Evolutionary conservation across 2,888 invertebrate species (phyloP).

Genomic region (Heliconius ismenius): DNA sequence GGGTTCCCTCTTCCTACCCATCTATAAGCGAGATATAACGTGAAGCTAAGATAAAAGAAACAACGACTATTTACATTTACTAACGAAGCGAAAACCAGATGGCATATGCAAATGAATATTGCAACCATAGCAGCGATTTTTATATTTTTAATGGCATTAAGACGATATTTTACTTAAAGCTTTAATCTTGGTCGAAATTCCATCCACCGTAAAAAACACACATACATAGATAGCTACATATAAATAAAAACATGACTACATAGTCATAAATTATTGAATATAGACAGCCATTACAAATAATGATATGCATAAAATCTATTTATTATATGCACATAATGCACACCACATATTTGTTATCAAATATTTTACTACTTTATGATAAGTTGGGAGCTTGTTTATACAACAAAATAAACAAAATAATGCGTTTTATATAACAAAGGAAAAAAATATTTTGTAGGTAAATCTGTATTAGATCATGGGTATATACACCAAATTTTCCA

Average conservation of each 20-base stretch:
- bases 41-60: too few relatives aligned
- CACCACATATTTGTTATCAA: not conserved
- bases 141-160: too few relatives aligned
- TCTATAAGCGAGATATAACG: not conserved
- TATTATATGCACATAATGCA: not conserved
- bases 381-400: not conserved
- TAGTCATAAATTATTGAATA: not conserved
- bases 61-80: not conserved
- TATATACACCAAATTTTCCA: too few relatives aligned
- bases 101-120: not conserved
- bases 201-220: conserved; percentile 9
- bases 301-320: not conserved
- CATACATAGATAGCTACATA: not conserved
- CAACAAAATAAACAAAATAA: too few relatives aligned
- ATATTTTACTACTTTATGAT: not conserved
- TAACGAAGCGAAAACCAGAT: not conserved
- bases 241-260: not conserved
- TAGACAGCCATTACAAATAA: not conserved
- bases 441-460: not conserved
- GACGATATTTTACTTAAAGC: too few relatives aligned
- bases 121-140: not conserved
- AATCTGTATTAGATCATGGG: too few relatives aligned
- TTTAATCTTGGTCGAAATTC: not conserved
- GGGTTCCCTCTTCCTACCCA: not conserved
- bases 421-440: not conserved